phyloP scores from a whole-genome alignment of 1,140 invertebrate species.

The Octopus sinensis region DNA sequence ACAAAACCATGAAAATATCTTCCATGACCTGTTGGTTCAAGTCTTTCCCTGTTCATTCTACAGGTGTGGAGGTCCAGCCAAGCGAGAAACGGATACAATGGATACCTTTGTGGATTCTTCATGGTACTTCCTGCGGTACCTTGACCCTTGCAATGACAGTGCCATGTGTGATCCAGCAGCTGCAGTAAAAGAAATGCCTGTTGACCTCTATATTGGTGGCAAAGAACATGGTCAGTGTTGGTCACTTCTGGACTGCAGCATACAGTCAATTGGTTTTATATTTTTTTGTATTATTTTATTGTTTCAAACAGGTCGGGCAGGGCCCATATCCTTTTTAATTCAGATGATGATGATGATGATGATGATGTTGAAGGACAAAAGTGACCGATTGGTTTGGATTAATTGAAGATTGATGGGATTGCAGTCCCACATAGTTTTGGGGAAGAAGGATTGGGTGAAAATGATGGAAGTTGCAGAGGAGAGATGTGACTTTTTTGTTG shows the following conservation, averaged over 20 bases:
- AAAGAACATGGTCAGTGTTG: slow-evolving; percentile 84
- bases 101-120: slow-evolving; percentile 99
- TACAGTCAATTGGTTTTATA: neutral
- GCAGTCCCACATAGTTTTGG: no score
- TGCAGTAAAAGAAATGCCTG: slow-evolving; percentile 72
- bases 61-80: slow-evolving; percentile 63
- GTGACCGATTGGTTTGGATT: no score
- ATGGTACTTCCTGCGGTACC: slow-evolving; percentile 94
- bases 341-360: no score
- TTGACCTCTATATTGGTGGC: slow-evolving; percentile 93
- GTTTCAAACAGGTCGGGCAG: neutral
- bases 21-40: neutral
- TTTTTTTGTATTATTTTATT: neutral
- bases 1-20: no score
- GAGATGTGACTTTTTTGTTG: no score
- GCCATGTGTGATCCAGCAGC: slow-evolving; percentile 70
- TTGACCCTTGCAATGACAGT: slow-evolving; percentile 76
- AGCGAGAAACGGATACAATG: slow-evolving; percentile 94
- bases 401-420: no score
- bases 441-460: no score
- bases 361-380: no score
- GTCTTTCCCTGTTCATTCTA: neutral
- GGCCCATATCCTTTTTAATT: no score
- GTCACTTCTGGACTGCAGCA: neutral
- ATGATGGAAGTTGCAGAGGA: no score